These are phyloP conservation scores for Tauraco hartlaubi DNA, from an alignment of 2,797 vertebrate species.

Conservation along the genomic window DNA sequence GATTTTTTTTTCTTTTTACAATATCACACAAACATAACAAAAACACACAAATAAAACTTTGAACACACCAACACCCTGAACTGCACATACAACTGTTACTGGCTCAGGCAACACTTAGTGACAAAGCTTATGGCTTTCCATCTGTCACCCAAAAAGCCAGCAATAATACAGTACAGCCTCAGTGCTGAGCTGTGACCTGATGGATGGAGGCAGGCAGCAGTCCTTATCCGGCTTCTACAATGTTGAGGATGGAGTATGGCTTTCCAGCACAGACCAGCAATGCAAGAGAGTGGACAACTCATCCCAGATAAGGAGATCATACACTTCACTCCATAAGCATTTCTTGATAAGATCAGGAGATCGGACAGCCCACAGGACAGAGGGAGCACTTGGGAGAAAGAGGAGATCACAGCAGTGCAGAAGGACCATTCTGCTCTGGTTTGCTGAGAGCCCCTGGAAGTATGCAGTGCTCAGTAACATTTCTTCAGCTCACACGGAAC, in stretches of 20 bases:
- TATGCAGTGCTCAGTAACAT: background rate
- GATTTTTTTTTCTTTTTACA: background rate
- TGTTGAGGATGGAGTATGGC: background rate
- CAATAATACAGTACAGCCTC: background rate
- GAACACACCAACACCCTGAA: conserved; percentile 32
- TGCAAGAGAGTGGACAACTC: background rate
- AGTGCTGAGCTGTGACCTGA: conserved; percentile 1
- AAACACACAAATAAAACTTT: conserved; percentile 46
- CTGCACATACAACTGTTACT: conserved; percentile 50
- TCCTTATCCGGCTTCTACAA: background rate
- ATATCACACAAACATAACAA: conserved; percentile 36
- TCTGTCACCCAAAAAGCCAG: conserved; percentile 12
- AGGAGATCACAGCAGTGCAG: background rate
- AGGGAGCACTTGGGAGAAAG: background rate
- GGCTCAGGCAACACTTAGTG: conserved; percentile 49
- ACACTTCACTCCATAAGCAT: background rate
- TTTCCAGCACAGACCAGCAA: background rate
- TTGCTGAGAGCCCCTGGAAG: background rate
- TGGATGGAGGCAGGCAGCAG: background rate
- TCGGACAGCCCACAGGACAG: accelerated
- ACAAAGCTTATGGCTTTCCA: conserved; percentile 61
- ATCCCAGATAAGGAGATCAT: background rate
- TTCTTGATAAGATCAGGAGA: background rate
- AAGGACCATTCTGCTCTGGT: no score
- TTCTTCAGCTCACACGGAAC: background rate